A percentile compares a stretch with the other conserved stretches of the same genome.
Conservation (phyloP, 2,113 vertebrate species). For the Ploceus nigricollis region DNA sequence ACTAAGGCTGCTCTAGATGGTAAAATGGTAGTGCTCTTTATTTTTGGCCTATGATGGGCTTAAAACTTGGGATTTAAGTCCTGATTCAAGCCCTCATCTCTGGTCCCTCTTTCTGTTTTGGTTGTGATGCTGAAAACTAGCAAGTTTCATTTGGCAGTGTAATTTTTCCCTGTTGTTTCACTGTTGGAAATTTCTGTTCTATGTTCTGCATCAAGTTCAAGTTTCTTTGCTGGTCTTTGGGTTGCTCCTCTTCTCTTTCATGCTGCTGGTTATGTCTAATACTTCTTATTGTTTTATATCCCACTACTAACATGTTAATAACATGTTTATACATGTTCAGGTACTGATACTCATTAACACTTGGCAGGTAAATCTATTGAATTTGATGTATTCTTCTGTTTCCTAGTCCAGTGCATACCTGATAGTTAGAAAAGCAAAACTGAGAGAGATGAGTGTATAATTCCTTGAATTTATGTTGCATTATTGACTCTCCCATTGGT, state of each 20-base stretch:
- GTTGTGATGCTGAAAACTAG: not conserved
- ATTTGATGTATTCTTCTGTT: not conserved
- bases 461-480: not conserved
- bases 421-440: not conserved
- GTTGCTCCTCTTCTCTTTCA: not conserved
- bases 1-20: not conserved
- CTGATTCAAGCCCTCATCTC: not conserved
- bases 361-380: accelerated
- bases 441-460: not conserved
- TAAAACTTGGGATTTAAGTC: not conserved
- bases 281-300: not conserved
- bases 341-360: not conserved
- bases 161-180: not conserved
- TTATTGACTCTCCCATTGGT: not conserved
- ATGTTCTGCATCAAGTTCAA: not conserved
- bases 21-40: not conserved
- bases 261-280: not conserved
- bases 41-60: not conserved
- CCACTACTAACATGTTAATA: not conserved
- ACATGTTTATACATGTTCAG: not conserved
- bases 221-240: not conserved
- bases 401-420: not conserved
- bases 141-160: not conserved
- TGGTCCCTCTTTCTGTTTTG: not conserved
- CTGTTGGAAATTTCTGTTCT: not conserved